Conservation (phyloP, 2,797 vertebrate species). For the Synaphobranchus kaupii region DNA sequence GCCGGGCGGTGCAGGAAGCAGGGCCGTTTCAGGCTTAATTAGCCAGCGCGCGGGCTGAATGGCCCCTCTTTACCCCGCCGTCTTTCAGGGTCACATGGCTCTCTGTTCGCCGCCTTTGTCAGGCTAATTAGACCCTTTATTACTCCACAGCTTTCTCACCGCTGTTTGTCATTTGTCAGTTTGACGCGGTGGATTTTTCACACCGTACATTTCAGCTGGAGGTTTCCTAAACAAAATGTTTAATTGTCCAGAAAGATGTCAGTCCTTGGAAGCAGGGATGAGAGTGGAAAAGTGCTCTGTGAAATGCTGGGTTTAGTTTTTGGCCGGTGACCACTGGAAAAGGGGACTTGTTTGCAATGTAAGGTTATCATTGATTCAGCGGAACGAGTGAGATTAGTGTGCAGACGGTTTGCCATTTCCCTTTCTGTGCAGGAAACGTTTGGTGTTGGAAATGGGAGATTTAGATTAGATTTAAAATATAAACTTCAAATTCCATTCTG, state of each 20-base stretch:
- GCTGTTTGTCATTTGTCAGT: neutral
- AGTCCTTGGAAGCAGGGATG: neutral
- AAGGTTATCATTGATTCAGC: neutral
- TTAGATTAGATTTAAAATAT: neutral
- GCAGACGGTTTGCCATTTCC: neutral
- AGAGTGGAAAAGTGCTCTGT: neutral
- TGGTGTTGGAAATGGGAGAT: neutral
- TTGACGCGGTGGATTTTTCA: neutral
- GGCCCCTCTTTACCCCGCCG: neutral
- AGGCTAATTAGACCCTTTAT: conserved; percentile 4
- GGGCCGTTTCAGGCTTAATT: neutral
- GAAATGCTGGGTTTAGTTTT: neutral
- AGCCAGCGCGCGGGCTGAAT: no score
- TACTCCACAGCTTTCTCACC: neutral
- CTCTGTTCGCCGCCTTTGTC: neutral
- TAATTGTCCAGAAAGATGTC: neutral
- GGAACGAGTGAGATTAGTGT: neutral
- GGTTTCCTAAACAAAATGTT: neutral
- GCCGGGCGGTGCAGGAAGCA: neutral
- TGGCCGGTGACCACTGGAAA: neutral
- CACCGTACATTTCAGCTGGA: conserved; percentile 5
- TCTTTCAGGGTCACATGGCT: neutral
- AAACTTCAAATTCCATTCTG: neutral
- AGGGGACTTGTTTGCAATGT: neutral
- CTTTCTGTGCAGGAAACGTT: neutral